Evolutionary conservation across 1,140 invertebrate genomes (phyloP), one percentile per base, ranked within the genome.

Genomic region (Camponotus vicinus): DNA sequence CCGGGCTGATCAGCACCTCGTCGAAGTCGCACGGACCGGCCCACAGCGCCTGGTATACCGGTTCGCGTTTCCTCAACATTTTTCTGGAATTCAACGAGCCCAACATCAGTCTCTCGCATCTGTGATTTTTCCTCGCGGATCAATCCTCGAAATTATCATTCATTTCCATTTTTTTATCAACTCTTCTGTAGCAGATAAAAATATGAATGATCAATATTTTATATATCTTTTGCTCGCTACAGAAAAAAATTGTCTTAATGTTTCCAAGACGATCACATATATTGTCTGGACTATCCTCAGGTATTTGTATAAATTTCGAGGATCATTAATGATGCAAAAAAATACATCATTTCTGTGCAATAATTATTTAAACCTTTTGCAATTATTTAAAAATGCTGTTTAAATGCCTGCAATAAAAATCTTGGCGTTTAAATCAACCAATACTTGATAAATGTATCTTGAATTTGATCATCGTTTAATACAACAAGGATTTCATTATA

Each of bases 1-100:
- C 98, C 1, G 98, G 98, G 32, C 98, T 98, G 67, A 99, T 98
- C 42, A 99, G 95, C 32, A 99, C 98, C 95, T 99, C 98, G 94
- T 98, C 97, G 94, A 98, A 99, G 94, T 98, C 98, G 27, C 96
- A 96, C 85, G 98, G 98, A 73, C 97, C 97, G 1, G 97, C 98
- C 98, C 98, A 98, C 5, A 99, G 94, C 1, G 98, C 98, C 94
- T 98, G 98, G 94, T 98, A 98, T 8, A 98, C 97, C 0, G 98
- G 98, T 88, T 98, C 97, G 2, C 95, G 96, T 89, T 96, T 97
- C 77, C 96, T 96, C 63, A 97, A 93, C 45, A 97, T 93, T 96
- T 97, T 96, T 91, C 97, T 97, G 95, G 69, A 96, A 95, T 91
- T 18, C 6, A 79, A 83, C 1, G 18, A 7, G 4, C 15, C 49